A percentile compares a stretch with the other conserved stretches of the same genome.
Evolutionary conservation across 2,888 invertebrate genomes (phyloP).

Genomic region (Lagria hirta): DNA sequence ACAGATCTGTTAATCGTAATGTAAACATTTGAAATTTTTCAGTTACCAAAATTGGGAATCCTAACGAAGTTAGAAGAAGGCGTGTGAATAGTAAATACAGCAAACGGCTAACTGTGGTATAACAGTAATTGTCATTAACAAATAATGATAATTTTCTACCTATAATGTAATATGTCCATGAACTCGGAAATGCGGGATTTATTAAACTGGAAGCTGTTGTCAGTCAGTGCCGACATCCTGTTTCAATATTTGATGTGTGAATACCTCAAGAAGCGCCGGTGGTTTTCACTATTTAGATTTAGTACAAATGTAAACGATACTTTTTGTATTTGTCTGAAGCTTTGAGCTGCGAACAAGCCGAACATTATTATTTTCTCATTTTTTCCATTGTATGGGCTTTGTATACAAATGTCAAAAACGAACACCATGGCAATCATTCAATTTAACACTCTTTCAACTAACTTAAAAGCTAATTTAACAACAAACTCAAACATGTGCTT

Average conservation of each 20-base stretch:
- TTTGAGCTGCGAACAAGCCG: constrained; percentile 13
- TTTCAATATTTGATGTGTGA: constrained; percentile 39
- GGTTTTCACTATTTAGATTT: constrained; percentile 34
- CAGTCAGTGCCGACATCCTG: constrained; percentile 37
- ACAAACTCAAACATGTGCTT: too few relatives aligned
- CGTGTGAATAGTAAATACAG: constrained; percentile 44
- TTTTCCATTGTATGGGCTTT: too few relatives aligned
- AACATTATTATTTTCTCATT: too few relatives aligned
- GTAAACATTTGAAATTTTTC: constrained; percentile 22
- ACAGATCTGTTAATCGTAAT: constrained; percentile 13
- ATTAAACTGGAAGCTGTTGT: constrained; percentile 35
- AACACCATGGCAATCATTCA: too few relatives aligned
- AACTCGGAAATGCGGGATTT: constrained; percentile 35
- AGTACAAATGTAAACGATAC: constrained; percentile 34
- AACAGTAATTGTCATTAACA: constrained; percentile 37
- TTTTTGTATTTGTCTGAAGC: constrained; percentile 33
- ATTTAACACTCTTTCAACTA: too few relatives aligned
- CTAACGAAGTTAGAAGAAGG: constrained; percentile 15
- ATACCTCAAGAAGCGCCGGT: constrained; percentile 33
- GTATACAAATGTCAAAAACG: too few relatives aligned
- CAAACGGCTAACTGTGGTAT: constrained; percentile 26
- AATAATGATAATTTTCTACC: constrained; percentile 39
- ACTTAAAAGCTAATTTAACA: too few relatives aligned
- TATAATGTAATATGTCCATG: constrained; percentile 40
- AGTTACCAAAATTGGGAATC: constrained; percentile 27